Evolutionary conservation across 2,797 vertebrate genomes (phyloP).

Genomic region (Muraenolepis orangiensis): DNA sequence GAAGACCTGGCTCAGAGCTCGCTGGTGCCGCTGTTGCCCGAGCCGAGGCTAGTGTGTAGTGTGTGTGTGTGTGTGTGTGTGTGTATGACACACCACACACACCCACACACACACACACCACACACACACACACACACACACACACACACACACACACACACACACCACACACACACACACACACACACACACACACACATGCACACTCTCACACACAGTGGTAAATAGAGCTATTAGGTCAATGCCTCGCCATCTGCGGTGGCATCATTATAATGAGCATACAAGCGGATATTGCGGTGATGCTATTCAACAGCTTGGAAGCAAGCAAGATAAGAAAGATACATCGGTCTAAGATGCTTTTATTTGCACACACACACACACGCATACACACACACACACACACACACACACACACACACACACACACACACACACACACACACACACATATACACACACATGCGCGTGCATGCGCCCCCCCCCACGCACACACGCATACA

Average conservation of each 20-base stretch:
- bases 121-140: slow-evolving; percentile 16
- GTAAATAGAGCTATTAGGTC: slow-evolving; percentile 59
- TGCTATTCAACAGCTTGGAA: slow-evolving; percentile 53
- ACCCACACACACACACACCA: slow-evolving; percentile 2
- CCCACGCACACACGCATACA: neutral
- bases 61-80: neutral
- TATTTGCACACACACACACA: slow-evolving; percentile 28
- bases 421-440: neutral
- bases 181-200: slow-evolving; percentile 14
- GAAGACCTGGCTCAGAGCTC: slow-evolving; percentile 41
- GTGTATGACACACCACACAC: slow-evolving; percentile 4
- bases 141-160: slow-evolving; percentile 4
- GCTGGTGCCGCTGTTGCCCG: neutral
- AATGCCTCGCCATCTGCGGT: slow-evolving; percentile 60
- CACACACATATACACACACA: neutral
- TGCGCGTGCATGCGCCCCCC: neutral
- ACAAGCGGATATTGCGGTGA: slow-evolving; percentile 56
- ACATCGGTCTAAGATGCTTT: slow-evolving; percentile 55
- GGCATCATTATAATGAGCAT: slow-evolving; percentile 52
- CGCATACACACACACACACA: neutral
- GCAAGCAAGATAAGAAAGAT: slow-evolving; percentile 56
- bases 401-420: too few species aligned
- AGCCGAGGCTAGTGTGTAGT: neutral
- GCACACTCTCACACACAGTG: slow-evolving; percentile 3
- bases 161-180: neutral